Evolutionary conservation across 2,113 vertebrate species (phyloP), one percentile per base, ranked within the genome.

Genomic region (Limnothrissa miodon): DNA sequence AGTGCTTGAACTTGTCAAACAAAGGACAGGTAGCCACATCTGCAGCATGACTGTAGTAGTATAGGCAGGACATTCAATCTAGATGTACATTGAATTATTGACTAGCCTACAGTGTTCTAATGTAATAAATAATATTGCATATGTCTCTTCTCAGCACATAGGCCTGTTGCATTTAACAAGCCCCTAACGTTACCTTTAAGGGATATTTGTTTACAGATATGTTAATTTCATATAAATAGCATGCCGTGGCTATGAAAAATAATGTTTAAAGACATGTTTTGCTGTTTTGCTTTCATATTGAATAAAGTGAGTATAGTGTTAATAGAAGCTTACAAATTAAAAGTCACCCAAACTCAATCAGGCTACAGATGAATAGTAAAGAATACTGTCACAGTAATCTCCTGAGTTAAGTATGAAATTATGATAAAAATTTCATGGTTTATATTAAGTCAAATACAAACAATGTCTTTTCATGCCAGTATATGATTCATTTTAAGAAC

Each of bases 251-350:
- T 0, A 29, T 66, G 25, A 29, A 66, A 7, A 66, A 8, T 29
- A 10, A 53, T 56, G 19, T 29, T 33, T 33, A 25, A 29, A 25
- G 25, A 5, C 59, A 33, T 66, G 59, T 66, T 66, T 66, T 66
- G 11, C 59, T 33, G 9, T 66, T 19, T 21, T 56, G 21, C 51
- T 33, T 66, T 66, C 25, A 66, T 66, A 25, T 66, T 66, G 59
- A 66, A 66, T 66, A 9, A 33, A 66, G 25, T 33, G 1, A 11
- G 25, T 3, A 9, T 21, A n/a, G 6, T 29, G 59, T 66, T 66
- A 25, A 66, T 66, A 66, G n/a, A 66, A 66, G 25, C 59, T 29
- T 66, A 33, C 59, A 11, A 66, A 66, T 66, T 66, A 66, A 66
- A 66, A 66, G n/a, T 29, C n/a, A 1, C 21, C 56, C n/a, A n/a